Base-by-base conservation (phyloP, 2,797 vertebrate genomes). In the Mormyrops attenuatus region DNA sequence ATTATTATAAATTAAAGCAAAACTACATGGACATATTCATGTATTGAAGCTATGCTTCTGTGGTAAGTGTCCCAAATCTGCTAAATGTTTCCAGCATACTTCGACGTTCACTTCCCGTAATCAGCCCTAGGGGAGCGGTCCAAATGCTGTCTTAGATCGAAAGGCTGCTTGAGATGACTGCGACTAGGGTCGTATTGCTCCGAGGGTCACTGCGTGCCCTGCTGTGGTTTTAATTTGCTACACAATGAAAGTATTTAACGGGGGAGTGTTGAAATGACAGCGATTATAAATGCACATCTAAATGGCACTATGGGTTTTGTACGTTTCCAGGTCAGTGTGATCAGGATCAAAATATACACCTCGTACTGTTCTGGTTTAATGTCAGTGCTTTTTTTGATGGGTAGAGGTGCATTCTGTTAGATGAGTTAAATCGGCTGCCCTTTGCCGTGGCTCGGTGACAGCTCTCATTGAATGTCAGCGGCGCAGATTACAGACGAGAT, bases 111-210 rank as follows among this genome's bases (percentile, higher is more conserved):
- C 63, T 89, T 92, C 91, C 92, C 90, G 88, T 96, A 95, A 96
- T 94, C 93, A 95, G 95, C 92, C 95, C 92, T 92, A 84, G 92
- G 95, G 95, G 95, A 95, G 93, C 89, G 66, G 53, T 91, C 91
- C 91, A 92, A 92, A 92, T 90, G 90, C 90, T 90, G 88, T 60
- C 89, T 88, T 85, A 88, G 38, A 90, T 91, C 92, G 91, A 92
- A 94, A 89, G 77, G 90, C 91, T 15, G 38, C 92, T 93, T 92
- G 66, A 77, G 55, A 55, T 77, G 22, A 47, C 34, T 73, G 53
- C 49, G 66, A 26, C 5, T 38, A 53, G 85, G 34, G 15, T 47
- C 53, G 50, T 53, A 20, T 66, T 44, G 26, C 47, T 17, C 52
- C 15, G 11, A 26, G 53, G 89, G 60, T 55, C n/a, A 52, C 30